Conservation (phyloP, 2,113 vertebrate genomes). For the Pandion haliaetus region DNA sequence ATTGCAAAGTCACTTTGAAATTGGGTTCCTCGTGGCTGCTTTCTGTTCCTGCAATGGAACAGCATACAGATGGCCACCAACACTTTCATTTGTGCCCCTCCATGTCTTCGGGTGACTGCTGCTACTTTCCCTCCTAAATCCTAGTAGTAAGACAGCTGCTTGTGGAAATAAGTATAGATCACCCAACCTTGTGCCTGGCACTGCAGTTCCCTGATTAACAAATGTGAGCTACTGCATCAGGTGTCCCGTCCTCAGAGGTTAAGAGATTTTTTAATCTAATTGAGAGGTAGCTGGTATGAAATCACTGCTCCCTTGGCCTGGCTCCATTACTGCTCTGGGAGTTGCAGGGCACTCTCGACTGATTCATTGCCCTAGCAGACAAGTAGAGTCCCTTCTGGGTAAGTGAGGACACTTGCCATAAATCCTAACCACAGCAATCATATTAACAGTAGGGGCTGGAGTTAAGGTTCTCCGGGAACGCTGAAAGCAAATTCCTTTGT, state of each 20-base stretch:
- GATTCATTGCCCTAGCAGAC: neutral
- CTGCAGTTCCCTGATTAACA: neutral
- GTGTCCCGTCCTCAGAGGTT: neutral
- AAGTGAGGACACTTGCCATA: neutral
- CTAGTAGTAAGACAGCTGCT: neutral
- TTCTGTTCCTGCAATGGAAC: neutral
- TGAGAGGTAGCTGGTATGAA: neutral
- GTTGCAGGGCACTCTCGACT: neutral
- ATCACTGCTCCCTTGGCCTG: neutral
- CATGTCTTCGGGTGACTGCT: neutral
- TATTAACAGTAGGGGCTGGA: neutral
- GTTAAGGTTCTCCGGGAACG: neutral
- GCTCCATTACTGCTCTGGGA: neutral
- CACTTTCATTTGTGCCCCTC: neutral
- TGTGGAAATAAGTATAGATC: neutral
- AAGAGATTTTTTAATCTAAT: neutral
- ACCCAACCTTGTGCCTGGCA: neutral
- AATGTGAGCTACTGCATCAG: neutral
- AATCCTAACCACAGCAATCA: neutral
- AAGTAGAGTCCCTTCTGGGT: neutral
- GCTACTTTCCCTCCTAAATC: neutral
- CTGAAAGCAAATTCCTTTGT: neutral
- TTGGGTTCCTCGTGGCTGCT: neutral
- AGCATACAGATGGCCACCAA: neutral
- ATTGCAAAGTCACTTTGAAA: neutral